Percentiles rank a stretch among this genome's conserved stretches.
phyloP scores from a whole-genome alignment of 2,797 vertebrate genomes.

The Gadopsis marmoratus region DNA sequence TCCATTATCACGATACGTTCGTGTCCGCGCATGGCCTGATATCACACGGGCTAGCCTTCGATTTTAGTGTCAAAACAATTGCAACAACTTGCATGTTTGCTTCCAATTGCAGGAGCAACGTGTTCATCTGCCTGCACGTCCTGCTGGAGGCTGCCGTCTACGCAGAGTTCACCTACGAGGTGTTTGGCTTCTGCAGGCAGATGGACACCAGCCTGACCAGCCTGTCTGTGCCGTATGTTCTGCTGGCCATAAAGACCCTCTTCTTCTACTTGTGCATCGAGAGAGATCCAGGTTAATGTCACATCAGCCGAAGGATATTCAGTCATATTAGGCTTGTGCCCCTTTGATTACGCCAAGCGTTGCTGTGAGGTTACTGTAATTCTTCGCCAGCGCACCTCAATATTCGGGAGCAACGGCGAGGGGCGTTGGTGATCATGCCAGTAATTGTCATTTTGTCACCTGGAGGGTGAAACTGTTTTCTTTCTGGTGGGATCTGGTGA shows the following conservation, averaged over 20 bases:
- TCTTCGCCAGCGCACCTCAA: no score
- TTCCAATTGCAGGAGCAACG: slow-evolving; percentile 84
- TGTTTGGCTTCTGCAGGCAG: slow-evolving; percentile 90
- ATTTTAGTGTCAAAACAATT: not conserved
- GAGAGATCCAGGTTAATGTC: slow-evolving; percentile 88
- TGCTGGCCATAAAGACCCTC: slow-evolving; percentile 85
- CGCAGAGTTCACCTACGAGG: slow-evolving; percentile 92
- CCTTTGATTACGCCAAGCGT: not conserved
- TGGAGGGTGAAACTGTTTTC: not conserved
- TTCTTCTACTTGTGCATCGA: slow-evolving; percentile 90
- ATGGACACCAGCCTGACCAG: slow-evolving; percentile 86
- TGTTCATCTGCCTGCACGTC: slow-evolving; percentile 90
- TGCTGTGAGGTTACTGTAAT: not conserved
- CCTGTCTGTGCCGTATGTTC: slow-evolving; percentile 90
- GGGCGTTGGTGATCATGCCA: not conserved
- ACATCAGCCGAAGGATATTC: not conserved
- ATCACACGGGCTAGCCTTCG: not conserved
- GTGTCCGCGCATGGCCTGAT: not conserved
- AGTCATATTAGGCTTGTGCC: not conserved
- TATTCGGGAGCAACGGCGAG: not conserved
- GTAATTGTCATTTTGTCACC: not conserved
- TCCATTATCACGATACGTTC: not conserved
- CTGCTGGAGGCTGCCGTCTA: slow-evolving; percentile 89
- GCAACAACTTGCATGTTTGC: not conserved
- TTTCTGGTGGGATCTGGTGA: not conserved